Evolutionary conservation across 2,888 invertebrate species (phyloP).

Genomic region (Trichogramma evanescens): DNA sequence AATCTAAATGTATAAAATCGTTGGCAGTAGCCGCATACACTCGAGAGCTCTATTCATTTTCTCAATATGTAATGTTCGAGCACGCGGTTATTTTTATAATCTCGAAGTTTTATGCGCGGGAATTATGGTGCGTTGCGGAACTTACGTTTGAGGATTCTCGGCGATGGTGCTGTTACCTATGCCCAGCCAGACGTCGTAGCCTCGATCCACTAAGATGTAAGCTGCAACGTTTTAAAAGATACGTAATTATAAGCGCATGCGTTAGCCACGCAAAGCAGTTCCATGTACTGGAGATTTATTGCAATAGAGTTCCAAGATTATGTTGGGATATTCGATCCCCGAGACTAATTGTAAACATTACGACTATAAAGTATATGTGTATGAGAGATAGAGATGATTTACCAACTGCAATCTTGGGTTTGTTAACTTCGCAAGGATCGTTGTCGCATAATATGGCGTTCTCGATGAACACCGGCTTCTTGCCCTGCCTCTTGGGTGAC

Average conservation of each 20-base stretch:
- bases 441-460: constrained; percentile 33
- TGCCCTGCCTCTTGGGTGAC: constrained; percentile 28
- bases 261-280: no score
- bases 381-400: constrained; percentile 1
- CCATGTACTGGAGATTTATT: no score
- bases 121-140: not conserved
- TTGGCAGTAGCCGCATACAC: no score
- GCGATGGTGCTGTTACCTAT: constrained; percentile 31
- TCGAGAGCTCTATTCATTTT: not conserved
- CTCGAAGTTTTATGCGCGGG: no score
- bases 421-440: constrained; percentile 32
- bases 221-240: constrained; percentile 24
- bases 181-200: constrained; percentile 37
- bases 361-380: not conserved
- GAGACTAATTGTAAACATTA: not conserved
- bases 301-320: not conserved
- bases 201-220: constrained; percentile 36
- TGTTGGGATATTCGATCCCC: no score
- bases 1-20: no score
- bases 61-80: not conserved
- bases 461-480: constrained; percentile 32
- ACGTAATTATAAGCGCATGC: no score
- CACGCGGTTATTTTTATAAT: no score
- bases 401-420: constrained; percentile 35
- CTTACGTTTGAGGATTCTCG: constrained; percentile 20